These are phyloP conservation scores for Drosophila siamana DNA, from an alignment of 2,888 invertebrate species.

Conservation along the genomic window DNA sequence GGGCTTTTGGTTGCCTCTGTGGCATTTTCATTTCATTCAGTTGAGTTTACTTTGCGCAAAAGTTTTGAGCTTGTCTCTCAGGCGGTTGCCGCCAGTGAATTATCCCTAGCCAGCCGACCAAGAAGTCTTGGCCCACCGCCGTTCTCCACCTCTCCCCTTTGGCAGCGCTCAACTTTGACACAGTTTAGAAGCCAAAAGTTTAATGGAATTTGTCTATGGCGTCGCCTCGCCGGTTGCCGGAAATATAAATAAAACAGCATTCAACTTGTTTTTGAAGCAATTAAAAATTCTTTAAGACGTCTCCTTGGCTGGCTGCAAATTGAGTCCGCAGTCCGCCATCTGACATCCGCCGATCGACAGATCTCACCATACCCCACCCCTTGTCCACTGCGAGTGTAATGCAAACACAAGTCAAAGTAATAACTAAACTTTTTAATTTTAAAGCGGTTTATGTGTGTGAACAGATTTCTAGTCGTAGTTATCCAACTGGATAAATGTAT, in stretches of 20 bases:
- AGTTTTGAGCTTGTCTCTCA: constrained; percentile 68
- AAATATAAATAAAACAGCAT: constrained; percentile 81
- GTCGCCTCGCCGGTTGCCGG: constrained; percentile 61
- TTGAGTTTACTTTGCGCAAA: constrained; percentile 78
- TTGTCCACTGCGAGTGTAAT: constrained; percentile 41
- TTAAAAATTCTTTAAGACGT: constrained; percentile 79
- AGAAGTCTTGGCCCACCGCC: constrained; percentile 41
- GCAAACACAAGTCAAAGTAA: constrained; percentile 64
- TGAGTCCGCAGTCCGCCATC: constrained; percentile 13
- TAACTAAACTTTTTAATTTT: constrained; percentile 63
- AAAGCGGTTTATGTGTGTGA: constrained; percentile 57
- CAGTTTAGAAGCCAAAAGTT: constrained; percentile 80
- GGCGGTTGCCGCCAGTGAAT: constrained; percentile 69
- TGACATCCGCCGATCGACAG: constrained; percentile 40
- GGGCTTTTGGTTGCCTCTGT: constrained; percentile 74
- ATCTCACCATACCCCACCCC: background rate
- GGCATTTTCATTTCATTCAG: constrained; percentile 82
- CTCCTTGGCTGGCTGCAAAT: constrained; percentile 30
- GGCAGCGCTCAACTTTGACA: constrained; percentile 71
- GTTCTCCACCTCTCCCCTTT: background rate
- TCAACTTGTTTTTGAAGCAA: constrained; percentile 81
- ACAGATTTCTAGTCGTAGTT: constrained; percentile 24
- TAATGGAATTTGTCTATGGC: constrained; percentile 81
- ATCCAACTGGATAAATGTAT: constrained; percentile 1
- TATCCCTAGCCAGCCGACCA: constrained; percentile 78